Evolutionary conservation across 1,140 invertebrate genomes (phyloP).

Genomic region (Popillia japonica): DNA sequence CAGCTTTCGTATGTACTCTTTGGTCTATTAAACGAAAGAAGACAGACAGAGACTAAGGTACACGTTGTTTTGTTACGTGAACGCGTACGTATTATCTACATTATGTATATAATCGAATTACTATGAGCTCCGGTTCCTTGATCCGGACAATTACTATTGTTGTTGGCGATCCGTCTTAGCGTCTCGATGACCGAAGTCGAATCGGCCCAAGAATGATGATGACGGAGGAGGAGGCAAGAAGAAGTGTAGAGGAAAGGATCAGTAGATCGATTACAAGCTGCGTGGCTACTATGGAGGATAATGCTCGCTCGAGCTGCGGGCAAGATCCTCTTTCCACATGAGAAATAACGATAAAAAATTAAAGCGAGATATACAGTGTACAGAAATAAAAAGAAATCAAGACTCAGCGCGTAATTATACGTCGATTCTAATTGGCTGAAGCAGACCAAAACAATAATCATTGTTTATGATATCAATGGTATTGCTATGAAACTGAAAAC

Average conservation of each 20-base stretch:
- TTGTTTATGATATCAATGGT: too few species aligned
- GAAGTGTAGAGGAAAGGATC: neutral
- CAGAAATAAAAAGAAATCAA: neutral
- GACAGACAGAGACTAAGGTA: neutral
- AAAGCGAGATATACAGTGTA: neutral
- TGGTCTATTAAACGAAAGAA: constrained; percentile 13
- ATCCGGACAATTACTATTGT: constrained; percentile 19
- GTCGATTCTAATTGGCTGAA: too few species aligned
- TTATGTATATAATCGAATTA: constrained; percentile 32
- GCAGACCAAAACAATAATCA: too few species aligned
- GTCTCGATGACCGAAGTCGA: constrained; percentile 1
- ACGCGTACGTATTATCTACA: constrained; percentile 19
- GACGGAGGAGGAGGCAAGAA: neutral
- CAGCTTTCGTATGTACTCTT: neutral
- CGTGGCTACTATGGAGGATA: neutral
- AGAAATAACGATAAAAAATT: neutral
- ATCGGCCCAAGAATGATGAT: neutral
- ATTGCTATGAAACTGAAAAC: too few species aligned
- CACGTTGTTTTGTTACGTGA: neutral
- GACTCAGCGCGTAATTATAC: too few species aligned
- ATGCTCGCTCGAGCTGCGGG: neutral
- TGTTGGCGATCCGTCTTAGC: neutral
- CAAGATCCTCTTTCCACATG: neutral
- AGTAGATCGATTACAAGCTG: constrained; percentile 3
- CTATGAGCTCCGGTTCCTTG: constrained; percentile 16